phyloP scores from a whole-genome alignment of 2,113 vertebrate genomes.

The Lagenorhynchus albirostris region DNA sequence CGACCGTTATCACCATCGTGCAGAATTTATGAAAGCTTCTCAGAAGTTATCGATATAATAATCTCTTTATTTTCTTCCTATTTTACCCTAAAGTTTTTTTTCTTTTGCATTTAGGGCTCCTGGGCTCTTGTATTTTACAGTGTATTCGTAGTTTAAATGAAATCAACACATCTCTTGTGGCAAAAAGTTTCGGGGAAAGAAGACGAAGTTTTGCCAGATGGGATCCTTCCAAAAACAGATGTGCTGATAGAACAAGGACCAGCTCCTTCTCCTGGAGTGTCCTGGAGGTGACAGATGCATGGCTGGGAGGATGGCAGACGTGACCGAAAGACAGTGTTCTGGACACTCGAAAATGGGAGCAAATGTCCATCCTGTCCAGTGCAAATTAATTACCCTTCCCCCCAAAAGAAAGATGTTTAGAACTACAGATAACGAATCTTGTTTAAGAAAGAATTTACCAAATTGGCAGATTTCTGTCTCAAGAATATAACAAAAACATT shows the following conservation, averaged over 20 bases:
- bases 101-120: background rate
- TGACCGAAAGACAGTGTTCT: background rate
- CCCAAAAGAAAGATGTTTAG: background rate
- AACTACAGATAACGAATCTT: no score
- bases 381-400: background rate
- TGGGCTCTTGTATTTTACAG: background rate
- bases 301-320: background rate
- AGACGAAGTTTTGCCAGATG: background rate
- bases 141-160: background rate
- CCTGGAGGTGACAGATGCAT: no score
- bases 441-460: background rate
- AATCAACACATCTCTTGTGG: background rate
- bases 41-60: background rate
- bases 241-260: background rate
- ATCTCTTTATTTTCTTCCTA: background rate
- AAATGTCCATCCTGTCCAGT: background rate
- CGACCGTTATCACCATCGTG: background rate
- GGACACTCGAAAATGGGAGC: background rate
- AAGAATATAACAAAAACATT: background rate
- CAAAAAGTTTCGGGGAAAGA: background rate
- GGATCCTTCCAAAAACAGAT: background rate
- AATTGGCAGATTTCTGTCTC: background rate
- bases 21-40: background rate
- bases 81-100: background rate
- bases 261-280: background rate